phyloP scores from a whole-genome alignment of 2,797 vertebrate genomes.

The Characodon lateralis region DNA sequence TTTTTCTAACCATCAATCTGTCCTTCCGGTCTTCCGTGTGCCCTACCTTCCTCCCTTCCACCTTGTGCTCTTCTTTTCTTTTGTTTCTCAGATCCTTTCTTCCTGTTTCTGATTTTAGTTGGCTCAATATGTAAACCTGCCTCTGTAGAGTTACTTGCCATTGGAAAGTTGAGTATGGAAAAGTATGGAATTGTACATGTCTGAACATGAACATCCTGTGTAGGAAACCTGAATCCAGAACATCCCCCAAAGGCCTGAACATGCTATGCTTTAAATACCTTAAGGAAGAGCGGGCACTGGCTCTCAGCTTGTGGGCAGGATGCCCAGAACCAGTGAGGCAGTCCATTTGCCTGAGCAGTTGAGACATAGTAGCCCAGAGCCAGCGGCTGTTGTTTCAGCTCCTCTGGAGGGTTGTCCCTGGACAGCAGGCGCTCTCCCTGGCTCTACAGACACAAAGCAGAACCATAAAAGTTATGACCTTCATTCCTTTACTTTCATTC shows the following conservation, averaged over 20 bases:
- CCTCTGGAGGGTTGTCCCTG: conserved; percentile 91
- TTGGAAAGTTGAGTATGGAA: too few relatives aligned
- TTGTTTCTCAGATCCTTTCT: too few relatives aligned
- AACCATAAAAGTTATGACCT: conserved; percentile 22
- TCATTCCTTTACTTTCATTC: background rate
- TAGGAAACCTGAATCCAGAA: background rate
- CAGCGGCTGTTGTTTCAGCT: conserved; percentile 96
- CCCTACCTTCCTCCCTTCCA: too few relatives aligned
- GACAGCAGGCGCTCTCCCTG: conserved; percentile 96
- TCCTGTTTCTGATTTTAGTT: too few relatives aligned
- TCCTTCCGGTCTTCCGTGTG: too few relatives aligned
- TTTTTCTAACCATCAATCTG: too few relatives aligned
- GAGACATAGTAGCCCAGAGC: conserved; percentile 97
- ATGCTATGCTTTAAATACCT: conserved; percentile 77
- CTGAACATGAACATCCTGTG: background rate
- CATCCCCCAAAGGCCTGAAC: background rate
- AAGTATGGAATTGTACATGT: too few relatives aligned
- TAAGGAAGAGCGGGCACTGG: conserved; percentile 97
- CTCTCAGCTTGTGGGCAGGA: conserved; percentile 96
- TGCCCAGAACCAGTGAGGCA: conserved; percentile 98
- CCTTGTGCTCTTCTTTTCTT: too few relatives aligned
- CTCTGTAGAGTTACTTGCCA: too few relatives aligned
- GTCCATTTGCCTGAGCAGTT: conserved; percentile 93
- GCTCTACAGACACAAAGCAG: conserved; percentile 76
- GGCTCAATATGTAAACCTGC: too few relatives aligned